Base-by-base conservation (phyloP, 2,888 invertebrate genomes). In the Teleiodes luculella region DNA sequence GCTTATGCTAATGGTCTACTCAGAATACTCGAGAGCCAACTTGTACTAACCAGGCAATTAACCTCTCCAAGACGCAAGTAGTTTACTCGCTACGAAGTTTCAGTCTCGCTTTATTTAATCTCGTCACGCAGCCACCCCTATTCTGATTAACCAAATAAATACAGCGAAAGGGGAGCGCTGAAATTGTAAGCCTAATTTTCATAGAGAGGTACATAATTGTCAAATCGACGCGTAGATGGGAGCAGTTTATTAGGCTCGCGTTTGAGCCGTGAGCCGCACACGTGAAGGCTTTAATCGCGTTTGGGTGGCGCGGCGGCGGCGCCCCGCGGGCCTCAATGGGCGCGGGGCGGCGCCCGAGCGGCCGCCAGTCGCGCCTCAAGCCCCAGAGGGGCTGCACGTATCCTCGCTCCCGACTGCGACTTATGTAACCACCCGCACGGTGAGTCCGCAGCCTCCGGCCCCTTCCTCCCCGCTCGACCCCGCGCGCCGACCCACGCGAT, bases 361-460 rank as follows among this genome's bases (percentile, higher is more conserved):
- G 64, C 70, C 70, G 62, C 66, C 85, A 89, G 89, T 89, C 87
- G 86, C 86, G 83, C 76, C 76, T 74, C 79, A 73, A 79, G 82
- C 87, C 87, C 84, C 83, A 67, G 63, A 75, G 83, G 86, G 88
- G 87, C 80, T 66, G 72, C 80, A 85, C 87, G 87, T 86, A 78
- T 83, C 78, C 75, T 76, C 78, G 76, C 68, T 76, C 75, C 79
- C 79, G 72, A 73, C 71, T 79, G 80, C 80, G 84, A 79, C 88
- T 89, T 89, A 89, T 86, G 76, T 89, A 89, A 89, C 80, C 83
- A 86, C 80, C 85, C 83, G 82, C 84, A 83, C 86, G 86, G 86
- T 85, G 84, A 86, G 79, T 81, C 84, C 76, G 80, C 86, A 86
- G 83, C 82, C 83, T 83, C 85, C 79, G 71, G 70, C 80, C 78